A percentile compares a stretch with the other conserved stretches of the same genome.
phyloP scores from a whole-genome alignment of 2,113 vertebrate species.

The Alligator mississippiensis region DNA sequence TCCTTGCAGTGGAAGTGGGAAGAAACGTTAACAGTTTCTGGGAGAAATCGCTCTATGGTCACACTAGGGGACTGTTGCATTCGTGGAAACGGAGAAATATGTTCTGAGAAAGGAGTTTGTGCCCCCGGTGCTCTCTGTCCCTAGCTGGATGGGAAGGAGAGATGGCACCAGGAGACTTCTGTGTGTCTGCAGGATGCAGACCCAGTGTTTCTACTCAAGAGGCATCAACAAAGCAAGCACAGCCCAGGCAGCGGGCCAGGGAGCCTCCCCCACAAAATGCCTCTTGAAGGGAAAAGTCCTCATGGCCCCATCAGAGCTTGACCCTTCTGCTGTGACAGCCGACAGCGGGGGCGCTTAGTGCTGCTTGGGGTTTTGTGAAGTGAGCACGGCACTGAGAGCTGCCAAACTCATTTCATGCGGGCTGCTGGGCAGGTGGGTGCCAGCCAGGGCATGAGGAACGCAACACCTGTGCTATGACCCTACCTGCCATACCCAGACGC shows the following conservation, averaged over 20 bases:
- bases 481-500: too few species aligned
- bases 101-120: too few species aligned
- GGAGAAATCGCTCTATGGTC: background rate
- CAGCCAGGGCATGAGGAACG: background rate
- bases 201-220: background rate
- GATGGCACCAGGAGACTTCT: accelerated
- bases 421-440: background rate
- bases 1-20: background rate
- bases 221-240: background rate
- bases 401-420: background rate
- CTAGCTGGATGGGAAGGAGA: background rate
- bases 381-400: background rate
- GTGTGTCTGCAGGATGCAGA: background rate
- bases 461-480: background rate
- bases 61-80: background rate
- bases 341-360: too few species aligned
- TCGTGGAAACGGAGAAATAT: background rate
- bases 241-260: background rate
- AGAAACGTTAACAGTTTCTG: background rate
- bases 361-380: background rate
- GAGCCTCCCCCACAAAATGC: background rate
- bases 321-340: background rate
- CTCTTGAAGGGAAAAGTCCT: background rate
- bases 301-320: background rate
- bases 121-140: too few species aligned